Evolutionary conservation across 1,140 invertebrate species (phyloP).

Genomic region (Chionoecetes opilio): DNA sequence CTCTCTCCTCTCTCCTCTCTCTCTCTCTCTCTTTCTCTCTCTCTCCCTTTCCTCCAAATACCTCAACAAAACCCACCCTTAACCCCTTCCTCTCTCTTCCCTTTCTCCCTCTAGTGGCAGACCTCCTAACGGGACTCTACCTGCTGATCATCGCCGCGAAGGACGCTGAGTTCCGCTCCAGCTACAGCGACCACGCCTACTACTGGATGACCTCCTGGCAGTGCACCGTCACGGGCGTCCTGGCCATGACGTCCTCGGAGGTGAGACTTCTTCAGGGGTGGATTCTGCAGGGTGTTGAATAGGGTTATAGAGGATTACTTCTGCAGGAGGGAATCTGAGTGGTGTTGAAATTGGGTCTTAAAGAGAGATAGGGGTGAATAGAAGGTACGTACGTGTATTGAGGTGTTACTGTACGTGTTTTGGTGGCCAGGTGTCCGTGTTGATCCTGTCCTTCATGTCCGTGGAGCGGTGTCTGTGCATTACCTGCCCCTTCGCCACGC

Average conservation of each 20-base stretch:
- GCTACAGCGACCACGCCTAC: conserved; percentile 65
- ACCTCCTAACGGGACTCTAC: conserved; percentile 64
- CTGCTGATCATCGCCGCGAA: conserved; percentile 66
- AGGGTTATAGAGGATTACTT: too few species aligned
- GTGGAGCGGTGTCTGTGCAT: conserved; percentile 90
- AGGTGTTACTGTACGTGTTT: not conserved
- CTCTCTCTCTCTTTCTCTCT: not conserved
- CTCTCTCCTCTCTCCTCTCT: not conserved
- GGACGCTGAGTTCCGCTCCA: conserved; percentile 59
- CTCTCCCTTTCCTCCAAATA: not conserved
- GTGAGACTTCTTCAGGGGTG: not conserved
- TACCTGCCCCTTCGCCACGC: conserved; percentile 86
- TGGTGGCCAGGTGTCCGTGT: conserved; percentile 87
- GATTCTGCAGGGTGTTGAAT: too few species aligned
- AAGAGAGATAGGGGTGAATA: not conserved
- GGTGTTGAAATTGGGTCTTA: too few species aligned
- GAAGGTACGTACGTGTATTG: too few species aligned
- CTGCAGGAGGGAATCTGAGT: too few species aligned
- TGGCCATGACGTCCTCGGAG: conserved; percentile 67
- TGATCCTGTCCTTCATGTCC: conserved; percentile 91
- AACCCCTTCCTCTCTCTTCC: too few species aligned
- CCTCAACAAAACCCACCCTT: not conserved
- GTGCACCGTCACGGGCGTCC: conserved; percentile 59
- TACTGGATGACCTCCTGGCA: conserved; percentile 74
- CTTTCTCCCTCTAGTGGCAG: conserved; percentile 36